phyloP scores from a whole-genome alignment of 2,113 vertebrate species.

The Cavia aperea region DNA sequence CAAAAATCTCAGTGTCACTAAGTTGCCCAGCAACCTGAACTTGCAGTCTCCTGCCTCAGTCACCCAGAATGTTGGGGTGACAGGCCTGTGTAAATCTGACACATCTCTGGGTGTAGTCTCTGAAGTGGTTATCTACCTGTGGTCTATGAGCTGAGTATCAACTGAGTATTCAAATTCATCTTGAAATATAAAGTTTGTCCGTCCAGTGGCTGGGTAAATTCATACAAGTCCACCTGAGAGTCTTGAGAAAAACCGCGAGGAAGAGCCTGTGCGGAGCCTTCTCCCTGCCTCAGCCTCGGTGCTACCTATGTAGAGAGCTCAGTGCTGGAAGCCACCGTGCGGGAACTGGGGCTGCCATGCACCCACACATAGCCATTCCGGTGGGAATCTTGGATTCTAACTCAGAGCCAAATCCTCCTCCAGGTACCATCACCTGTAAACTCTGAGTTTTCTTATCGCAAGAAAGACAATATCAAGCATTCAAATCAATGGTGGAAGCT shows the following conservation, averaged over 20 bases:
- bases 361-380: background rate
- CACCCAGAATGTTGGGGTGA: background rate
- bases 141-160: conserved; percentile 29
- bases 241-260: background rate
- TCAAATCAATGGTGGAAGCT: background rate
- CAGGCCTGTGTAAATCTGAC: background rate
- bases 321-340: background rate
- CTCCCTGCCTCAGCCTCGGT: background rate
- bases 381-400: background rate
- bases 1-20: background rate
- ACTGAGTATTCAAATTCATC: background rate
- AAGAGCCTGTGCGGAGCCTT: background rate
- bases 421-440: background rate
- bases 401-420: background rate
- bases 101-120: background rate
- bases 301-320: background rate
- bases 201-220: background rate
- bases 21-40: background rate
- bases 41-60: background rate
- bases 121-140: conserved; percentile 24
- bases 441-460: background rate
- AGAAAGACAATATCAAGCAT: conserved; percentile 15
- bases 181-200: conserved; percentile 16
- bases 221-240: background rate
- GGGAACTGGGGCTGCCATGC: background rate